A percentile compares a stretch with the other conserved stretches of the same genome.
phyloP scores from a whole-genome alignment of 2,888 invertebrate species.

The Corythucha ciliata region DNA sequence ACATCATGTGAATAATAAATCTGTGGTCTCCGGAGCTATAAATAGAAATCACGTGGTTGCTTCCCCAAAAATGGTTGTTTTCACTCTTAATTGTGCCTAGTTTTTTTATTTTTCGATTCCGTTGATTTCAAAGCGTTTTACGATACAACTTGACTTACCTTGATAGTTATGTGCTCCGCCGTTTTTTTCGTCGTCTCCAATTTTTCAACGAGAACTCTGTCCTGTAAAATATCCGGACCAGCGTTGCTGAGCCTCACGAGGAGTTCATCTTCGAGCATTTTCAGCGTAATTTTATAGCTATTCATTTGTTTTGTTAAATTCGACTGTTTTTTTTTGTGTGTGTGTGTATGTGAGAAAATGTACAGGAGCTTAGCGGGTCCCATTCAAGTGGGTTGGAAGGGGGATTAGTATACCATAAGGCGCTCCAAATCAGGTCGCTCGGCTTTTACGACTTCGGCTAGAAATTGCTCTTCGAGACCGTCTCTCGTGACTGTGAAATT shows the following conservation, averaged over 20 bases:
- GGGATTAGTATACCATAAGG: slow-evolving; percentile 47
- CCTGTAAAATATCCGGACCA: slow-evolving; percentile 83
- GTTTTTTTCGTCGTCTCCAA: slow-evolving; percentile 88
- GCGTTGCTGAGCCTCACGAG: slow-evolving; percentile 78
- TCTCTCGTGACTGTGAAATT: slow-evolving; percentile 92
- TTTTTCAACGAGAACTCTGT: slow-evolving; percentile 81
- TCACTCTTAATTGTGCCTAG: no score
- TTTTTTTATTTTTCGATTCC: no score
- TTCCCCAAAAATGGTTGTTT: no score
- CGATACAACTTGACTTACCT: no score
- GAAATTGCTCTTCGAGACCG: slow-evolving; percentile 86
- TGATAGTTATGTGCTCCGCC: slow-evolving; percentile 77
- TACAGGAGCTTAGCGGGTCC: no score
- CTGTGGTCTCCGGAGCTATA: no score
- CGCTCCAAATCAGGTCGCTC: slow-evolving; percentile 85
- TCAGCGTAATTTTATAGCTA: slow-evolving; percentile 85
- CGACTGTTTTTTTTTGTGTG: no score
- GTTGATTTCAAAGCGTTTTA: no score
- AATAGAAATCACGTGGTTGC: no score
- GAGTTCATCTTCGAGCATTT: slow-evolving; percentile 80
- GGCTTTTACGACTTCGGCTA: slow-evolving; percentile 87
- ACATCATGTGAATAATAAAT: no score
- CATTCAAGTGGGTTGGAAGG: no score
- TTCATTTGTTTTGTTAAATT: slow-evolving; percentile 86
- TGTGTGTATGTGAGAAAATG: no score